phyloP scores from a whole-genome alignment of 2,797 vertebrate species.

The Neopelma chrysocephalum region DNA sequence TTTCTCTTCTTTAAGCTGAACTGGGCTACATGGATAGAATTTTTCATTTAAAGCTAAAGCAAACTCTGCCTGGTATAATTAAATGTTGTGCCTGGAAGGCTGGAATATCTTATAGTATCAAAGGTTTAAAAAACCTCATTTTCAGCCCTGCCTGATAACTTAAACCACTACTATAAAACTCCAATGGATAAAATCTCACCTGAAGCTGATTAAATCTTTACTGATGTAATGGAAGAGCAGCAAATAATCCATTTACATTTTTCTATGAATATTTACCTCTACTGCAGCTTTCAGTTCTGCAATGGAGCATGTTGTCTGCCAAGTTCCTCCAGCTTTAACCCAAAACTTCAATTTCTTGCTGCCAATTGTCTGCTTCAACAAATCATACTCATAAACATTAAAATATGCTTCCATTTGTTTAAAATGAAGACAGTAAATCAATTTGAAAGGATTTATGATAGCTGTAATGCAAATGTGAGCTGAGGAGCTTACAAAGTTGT shows the following conservation, averaged over 20 bases:
- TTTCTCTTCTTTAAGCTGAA: background rate
- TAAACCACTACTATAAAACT: background rate
- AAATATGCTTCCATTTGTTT: background rate
- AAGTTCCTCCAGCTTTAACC: background rate
- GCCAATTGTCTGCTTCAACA: background rate
- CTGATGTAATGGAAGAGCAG: background rate
- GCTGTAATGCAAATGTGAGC: background rate
- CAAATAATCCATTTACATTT: background rate
- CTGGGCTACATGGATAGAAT: background rate
- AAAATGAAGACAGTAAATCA: background rate
- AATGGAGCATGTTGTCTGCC: background rate
- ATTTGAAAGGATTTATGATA: background rate
- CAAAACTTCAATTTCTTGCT: background rate
- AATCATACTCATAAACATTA: background rate
- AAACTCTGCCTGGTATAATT: background rate
- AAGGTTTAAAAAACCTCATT: constrained; percentile 8
- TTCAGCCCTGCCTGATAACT: background rate
- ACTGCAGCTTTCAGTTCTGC: background rate
- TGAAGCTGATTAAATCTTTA: background rate
- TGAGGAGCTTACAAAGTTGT: background rate
- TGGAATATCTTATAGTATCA: background rate
- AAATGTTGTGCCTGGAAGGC: constrained; percentile 15
- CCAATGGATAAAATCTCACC: constrained; percentile 12
- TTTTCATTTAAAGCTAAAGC: background rate
- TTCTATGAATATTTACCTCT: background rate